Evolutionary conservation across 2,888 invertebrate species (phyloP).

Genomic region (Gonocerus acuteangulatus): DNA sequence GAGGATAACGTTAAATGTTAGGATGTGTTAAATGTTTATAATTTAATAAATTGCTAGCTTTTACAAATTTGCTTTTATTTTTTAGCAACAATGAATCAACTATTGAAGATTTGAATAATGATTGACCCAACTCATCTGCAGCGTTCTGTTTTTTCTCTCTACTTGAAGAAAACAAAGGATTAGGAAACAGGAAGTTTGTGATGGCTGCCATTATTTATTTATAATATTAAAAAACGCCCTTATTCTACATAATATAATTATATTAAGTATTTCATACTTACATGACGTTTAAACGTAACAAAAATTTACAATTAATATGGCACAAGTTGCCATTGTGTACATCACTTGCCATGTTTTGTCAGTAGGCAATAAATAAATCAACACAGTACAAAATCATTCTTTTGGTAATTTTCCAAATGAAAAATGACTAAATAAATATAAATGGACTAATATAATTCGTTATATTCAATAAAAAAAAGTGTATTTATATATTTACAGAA

Average conservation of each 20-base stretch:
- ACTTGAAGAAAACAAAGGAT: too few species aligned
- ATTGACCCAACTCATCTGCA: not conserved
- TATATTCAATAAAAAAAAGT: too few species aligned
- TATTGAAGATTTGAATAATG: slow-evolving; percentile 46
- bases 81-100: slow-evolving; percentile 51
- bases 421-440: too few species aligned
- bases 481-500: too few species aligned
- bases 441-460: too few species aligned
- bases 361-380: slow-evolving; percentile 13
- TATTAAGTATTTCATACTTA: slow-evolving; percentile 9
- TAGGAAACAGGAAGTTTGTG: too few species aligned
- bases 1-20: too few species aligned
- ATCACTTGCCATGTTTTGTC: not conserved
- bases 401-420: slow-evolving; percentile 4
- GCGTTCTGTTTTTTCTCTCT: too few species aligned
- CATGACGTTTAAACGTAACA: slow-evolving; percentile 23
- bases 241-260: slow-evolving; percentile 30
- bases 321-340: slow-evolving; percentile 28
- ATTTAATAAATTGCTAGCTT: not conserved
- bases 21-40: too few species aligned
- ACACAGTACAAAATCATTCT: not conserved
- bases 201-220: slow-evolving; percentile 23
- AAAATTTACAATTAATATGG: slow-evolving; percentile 33
- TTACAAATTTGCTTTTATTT: slow-evolving; percentile 40
- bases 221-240: slow-evolving; percentile 35